Percentiles rank a stretch among this genome's conserved stretches.
Conservation (phyloP, 2,888 invertebrate species). For the Agonopterix arenella region DNA sequence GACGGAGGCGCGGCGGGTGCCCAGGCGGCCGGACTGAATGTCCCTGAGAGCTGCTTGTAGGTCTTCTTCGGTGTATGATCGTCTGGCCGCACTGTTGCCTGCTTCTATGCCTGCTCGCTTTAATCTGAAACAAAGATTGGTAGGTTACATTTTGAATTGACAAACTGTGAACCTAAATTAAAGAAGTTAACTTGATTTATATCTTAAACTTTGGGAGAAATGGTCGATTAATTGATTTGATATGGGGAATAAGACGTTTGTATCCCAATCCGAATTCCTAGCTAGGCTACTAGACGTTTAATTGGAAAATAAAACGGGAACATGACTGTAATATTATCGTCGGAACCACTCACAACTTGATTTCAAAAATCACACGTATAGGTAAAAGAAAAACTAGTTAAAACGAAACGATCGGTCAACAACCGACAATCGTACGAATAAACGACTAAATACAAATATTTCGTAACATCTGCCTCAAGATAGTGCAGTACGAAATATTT, state of each 20-base stretch:
- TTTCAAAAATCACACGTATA: no score
- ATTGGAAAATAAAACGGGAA: no score
- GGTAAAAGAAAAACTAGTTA: no score
- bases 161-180: no score
- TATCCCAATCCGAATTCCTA: no score
- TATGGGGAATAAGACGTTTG: no score
- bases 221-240: not conserved
- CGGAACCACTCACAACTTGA: no score
- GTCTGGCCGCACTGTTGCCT: constrained; percentile 79
- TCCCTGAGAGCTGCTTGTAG: constrained; percentile 95
- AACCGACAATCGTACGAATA: constrained; percentile 38
- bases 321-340: no score
- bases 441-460: constrained; percentile 53
- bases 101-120: constrained; percentile 49
- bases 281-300: no score
- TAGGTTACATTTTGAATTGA: no score
- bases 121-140: constrained; percentile 54
- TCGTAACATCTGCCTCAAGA: constrained; percentile 57
- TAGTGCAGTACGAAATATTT: constrained; percentile 70
- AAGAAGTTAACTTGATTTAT: no score
- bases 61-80: constrained; percentile 97
- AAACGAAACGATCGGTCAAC: constrained; percentile 24
- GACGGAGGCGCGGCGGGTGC: constrained; percentile 94
- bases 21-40: constrained; percentile 94
- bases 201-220: not conserved